Conservation (phyloP, 2,888 invertebrate genomes). For the Cephalotes varians region DNA sequence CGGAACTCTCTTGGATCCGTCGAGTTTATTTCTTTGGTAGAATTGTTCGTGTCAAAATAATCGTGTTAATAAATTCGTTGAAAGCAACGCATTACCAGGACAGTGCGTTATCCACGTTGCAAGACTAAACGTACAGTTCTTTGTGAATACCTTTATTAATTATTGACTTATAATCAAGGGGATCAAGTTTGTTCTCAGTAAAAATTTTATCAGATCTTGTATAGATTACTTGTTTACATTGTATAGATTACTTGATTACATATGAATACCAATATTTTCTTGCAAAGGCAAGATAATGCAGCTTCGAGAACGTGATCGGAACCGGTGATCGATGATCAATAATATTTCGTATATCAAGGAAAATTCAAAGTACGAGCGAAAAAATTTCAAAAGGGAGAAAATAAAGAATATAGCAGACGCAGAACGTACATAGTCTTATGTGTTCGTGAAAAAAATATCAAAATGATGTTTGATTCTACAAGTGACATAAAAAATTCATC, state of each 20-base stretch:
- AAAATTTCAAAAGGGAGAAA: conserved; percentile 29
- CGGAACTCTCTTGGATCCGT: conserved; percentile 71
- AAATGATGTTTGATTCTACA: conserved; percentile 5
- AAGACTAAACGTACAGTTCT: background rate
- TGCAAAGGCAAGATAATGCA: conserved; percentile 11
- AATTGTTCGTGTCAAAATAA: conserved; percentile 49
- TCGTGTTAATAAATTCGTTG: conserved; percentile 43
- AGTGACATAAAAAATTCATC: background rate
- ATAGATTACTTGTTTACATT: background rate
- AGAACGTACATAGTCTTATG: conserved; percentile 35
- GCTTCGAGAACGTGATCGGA: conserved; percentile 20
- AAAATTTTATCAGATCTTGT: background rate
- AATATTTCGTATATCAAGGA: conserved; percentile 55
- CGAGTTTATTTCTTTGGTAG: conserved; percentile 41
- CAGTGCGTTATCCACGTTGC: background rate
- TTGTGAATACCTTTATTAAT: background rate
- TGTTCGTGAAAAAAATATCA: conserved; percentile 3
- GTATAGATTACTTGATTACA: background rate
- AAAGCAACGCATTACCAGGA: conserved; percentile 13
- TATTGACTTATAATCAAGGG: background rate
- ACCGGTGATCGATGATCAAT: conserved; percentile 48
- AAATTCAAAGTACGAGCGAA: conserved; percentile 27
- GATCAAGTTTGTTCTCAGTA: background rate
- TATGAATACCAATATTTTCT: conserved; percentile 14
- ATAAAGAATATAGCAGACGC: conserved; percentile 30